Evolutionary conservation across 2,797 vertebrate genomes (phyloP).

Genomic region (Hipposideros larvatus): DNA sequence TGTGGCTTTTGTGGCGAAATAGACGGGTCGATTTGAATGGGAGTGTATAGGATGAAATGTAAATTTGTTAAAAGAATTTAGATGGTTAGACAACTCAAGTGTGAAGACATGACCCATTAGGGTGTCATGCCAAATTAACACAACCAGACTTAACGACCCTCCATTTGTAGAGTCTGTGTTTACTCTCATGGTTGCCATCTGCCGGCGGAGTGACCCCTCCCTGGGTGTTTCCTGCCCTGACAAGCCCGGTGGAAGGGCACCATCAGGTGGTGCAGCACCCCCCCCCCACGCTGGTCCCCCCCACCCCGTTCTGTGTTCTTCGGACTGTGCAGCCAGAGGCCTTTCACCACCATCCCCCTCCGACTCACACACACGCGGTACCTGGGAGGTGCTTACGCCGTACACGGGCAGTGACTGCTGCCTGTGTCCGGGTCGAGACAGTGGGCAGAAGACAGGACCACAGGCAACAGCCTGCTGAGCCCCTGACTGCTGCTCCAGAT

Average conservation of each 20-base stretch:
- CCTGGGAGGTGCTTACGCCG: not conserved
- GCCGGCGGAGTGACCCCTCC: not conserved
- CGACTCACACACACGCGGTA: not conserved
- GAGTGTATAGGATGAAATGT: slow-evolving; percentile 77
- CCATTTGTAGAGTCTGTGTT: slow-evolving; percentile 91
- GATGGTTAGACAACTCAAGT: slow-evolving; percentile 90
- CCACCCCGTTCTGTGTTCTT: not conserved
- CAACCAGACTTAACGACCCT: slow-evolving; percentile 91
- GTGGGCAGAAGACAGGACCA: not conserved
- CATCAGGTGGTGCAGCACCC: not conserved
- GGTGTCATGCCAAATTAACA: slow-evolving; percentile 93
- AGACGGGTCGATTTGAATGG: slow-evolving; percentile 63
- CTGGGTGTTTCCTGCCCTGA: too few relatives aligned
- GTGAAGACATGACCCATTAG: slow-evolving; percentile 91
- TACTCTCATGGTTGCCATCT: slow-evolving; percentile 84
- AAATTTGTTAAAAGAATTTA: slow-evolving; percentile 85
- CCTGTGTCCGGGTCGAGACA: accelerated
- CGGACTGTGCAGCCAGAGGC: not conserved
- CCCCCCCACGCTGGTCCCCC: too few relatives aligned
- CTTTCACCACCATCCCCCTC: too few relatives aligned
- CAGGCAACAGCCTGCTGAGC: not conserved
- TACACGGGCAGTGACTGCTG: not conserved
- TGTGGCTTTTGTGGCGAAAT: not conserved
- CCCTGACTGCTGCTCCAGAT: too few relatives aligned
- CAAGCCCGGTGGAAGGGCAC: too few relatives aligned